Conservation (phyloP, 2,797 vertebrate genomes). For the Crocodylus rhombifer region DNA sequence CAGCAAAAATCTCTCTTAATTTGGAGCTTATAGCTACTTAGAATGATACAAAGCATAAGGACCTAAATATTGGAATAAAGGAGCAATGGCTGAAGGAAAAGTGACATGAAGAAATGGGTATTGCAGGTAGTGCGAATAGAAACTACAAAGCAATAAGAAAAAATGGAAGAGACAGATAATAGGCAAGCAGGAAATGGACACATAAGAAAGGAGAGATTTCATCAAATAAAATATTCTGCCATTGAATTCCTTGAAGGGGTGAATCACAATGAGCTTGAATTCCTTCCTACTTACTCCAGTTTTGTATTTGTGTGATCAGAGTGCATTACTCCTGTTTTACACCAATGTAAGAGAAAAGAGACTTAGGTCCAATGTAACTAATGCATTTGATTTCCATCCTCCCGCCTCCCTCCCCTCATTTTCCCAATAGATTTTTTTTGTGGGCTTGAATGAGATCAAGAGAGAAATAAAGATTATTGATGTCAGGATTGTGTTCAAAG, state of each 20-base stretch:
- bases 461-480: neutral
- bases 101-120: neutral
- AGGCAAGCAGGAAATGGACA: neutral
- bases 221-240: neutral
- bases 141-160: neutral
- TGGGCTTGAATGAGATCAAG: neutral
- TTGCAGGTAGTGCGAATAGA: neutral
- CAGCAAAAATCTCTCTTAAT: neutral
- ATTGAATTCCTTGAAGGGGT: neutral
- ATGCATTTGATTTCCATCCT: neutral
- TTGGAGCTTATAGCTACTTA: neutral
- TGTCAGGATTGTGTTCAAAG: neutral
- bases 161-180: neutral
- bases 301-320: neutral
- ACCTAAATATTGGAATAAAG: conserved; percentile 9
- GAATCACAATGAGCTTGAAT: neutral
- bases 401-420: neutral
- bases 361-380: neutral
- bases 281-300: neutral
- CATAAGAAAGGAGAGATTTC: neutral
- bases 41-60: neutral
- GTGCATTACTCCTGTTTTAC: neutral
- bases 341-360: neutral
- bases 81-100: neutral
- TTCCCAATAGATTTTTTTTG: neutral